Evolutionary conservation across 2,888 invertebrate species (phyloP).

Genomic region (Leucania comma): DNA sequence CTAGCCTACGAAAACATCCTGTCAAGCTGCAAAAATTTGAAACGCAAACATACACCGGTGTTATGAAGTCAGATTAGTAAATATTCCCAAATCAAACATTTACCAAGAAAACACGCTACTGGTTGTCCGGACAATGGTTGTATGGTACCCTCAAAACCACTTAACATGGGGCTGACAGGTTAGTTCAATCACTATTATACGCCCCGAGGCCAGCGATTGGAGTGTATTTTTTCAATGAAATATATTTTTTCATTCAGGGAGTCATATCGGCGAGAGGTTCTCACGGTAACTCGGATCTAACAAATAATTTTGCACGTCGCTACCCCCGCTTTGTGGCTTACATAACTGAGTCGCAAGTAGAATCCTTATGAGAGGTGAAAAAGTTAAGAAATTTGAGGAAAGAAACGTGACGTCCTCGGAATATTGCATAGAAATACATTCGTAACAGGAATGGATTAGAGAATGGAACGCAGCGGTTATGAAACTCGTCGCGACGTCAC

Average conservation of each 20-base stretch:
- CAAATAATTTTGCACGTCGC: conserved; percentile 70
- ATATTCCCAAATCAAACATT: conserved; percentile 88
- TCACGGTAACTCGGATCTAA: conserved; percentile 78
- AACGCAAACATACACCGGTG: conserved; percentile 78
- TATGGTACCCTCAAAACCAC: conserved; percentile 88
- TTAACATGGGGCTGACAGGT: conserved; percentile 91
- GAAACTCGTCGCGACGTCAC: conserved; percentile 82
- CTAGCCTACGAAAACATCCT: conserved; percentile 77
- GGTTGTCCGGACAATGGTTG: conserved; percentile 85
- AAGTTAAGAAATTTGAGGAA: conserved; percentile 35
- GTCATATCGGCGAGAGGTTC: conserved; percentile 79
- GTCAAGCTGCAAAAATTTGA: conserved; percentile 76
- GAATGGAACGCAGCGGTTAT: conserved; percentile 73
- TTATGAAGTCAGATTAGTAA: conserved; percentile 83
- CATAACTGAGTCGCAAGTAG: conserved; percentile 46
- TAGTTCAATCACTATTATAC: conserved; percentile 89
- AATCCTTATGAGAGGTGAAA: conserved; percentile 46
- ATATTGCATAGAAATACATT: conserved; percentile 56
- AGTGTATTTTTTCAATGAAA: conserved; percentile 82
- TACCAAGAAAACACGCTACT: conserved; percentile 89
- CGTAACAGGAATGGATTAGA: conserved; percentile 56
- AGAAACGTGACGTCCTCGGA: conserved; percentile 44
- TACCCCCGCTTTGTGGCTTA: conserved; percentile 54
- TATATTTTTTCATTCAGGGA: conserved; percentile 81
- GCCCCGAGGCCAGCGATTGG: conserved; percentile 85